Base-by-base conservation (phyloP, 2,797 vertebrate species). In the Oreochromis mossambicus region DNA sequence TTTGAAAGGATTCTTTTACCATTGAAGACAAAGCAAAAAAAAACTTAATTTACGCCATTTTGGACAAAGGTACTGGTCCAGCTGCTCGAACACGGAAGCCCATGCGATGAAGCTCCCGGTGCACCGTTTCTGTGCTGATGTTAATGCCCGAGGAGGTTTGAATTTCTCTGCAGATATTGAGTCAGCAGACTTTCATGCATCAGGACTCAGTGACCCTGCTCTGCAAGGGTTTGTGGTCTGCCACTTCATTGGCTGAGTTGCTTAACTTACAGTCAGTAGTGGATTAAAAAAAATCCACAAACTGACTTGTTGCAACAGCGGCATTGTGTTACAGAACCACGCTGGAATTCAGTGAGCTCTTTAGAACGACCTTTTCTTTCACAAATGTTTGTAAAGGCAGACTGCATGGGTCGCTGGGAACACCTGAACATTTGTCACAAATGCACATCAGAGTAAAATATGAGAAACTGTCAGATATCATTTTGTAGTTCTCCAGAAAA, bases 351-450 rank as follows among this genome's bases (percentile, higher is more conserved):
- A n/a, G 43, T 75, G 43, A 75, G 17, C 70, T 50, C 41, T 48
- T 73, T 48, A 29, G 24, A 73, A 11, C 9, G 10, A 29, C 41
- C 41, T 26, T 48, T 48, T 48, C 68, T 73, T 46, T 48, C 26
- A 73, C 6, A 73, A 73, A 3, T 48, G 24, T 73, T 29, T 73
- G 68, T 73, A 50, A 73, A 73, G 43, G 68, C 43, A 50, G 68
- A 8, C 15, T 73, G 68, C 41, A 5, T 48, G 43, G 43, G 11
- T 73, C 17, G 26, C 10, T 52, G 51, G n/a, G n/a, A 52, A 52
- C n/a, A 5, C 68, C 68, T 29, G 68, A 29, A 32, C 9, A 19
- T 19, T 19, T 29, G 6, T 48, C 41, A 19, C 41, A 73, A 73
- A 19, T 73, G 41, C 41, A 46, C 19, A 19, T 73, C 14, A 29